Percentiles rank a stretch among this genome's conserved stretches.
phyloP scores from a whole-genome alignment of 2,888 invertebrate species.

The Euphydryas editha region DNA sequence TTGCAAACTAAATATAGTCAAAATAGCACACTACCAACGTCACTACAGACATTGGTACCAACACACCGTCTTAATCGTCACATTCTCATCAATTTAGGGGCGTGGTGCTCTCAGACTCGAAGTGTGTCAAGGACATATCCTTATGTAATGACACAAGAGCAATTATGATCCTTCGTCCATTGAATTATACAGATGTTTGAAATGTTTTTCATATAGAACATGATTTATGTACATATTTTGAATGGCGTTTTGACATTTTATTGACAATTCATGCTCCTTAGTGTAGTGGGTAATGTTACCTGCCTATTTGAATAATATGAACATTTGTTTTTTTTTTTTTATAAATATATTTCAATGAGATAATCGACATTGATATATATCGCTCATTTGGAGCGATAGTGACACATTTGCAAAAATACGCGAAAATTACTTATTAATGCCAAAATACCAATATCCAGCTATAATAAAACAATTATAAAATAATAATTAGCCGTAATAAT shows the following conservation, averaged over 20 bases:
- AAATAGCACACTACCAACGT: background rate
- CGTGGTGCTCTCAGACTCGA: constrained; percentile 23
- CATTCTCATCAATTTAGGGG: constrained; percentile 20
- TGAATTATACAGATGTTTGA: constrained; percentile 6
- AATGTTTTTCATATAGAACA: background rate
- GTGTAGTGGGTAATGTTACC: background rate
- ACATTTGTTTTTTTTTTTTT: too few relatives aligned
- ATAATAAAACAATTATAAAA: too few relatives aligned
- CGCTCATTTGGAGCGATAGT: too few relatives aligned
- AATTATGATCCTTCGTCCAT: constrained; percentile 2
- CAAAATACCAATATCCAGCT: too few relatives aligned
- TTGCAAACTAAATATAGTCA: background rate
- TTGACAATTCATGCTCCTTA: background rate
- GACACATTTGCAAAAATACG: too few relatives aligned
- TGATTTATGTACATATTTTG: background rate
- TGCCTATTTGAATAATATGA: background rate
- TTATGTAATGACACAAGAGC: constrained; percentile 10
- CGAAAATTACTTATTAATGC: too few relatives aligned
- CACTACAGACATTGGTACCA: constrained; percentile 3
- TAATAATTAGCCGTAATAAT: too few relatives aligned
- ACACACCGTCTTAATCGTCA: background rate
- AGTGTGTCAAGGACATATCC: constrained; percentile 22
- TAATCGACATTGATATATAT: too few relatives aligned
- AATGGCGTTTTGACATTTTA: background rate
- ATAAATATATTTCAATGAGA: too few relatives aligned